phyloP scores from a whole-genome alignment of 1,140 invertebrate species.

The Drosophila tani region DNA sequence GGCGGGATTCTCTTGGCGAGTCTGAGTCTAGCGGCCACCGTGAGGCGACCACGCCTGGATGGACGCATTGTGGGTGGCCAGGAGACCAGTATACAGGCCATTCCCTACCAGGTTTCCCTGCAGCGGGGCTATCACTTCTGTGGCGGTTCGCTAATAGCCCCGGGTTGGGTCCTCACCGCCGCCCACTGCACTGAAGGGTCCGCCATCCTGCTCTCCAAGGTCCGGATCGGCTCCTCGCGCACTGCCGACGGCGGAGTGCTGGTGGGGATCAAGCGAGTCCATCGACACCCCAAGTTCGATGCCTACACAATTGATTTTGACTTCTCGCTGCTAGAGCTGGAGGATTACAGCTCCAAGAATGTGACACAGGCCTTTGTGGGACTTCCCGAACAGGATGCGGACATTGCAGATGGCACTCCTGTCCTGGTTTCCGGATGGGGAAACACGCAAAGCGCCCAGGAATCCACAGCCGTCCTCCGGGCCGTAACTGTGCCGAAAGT shows the following conservation, averaged over 20 bases:
- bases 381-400: conserved; percentile 57
- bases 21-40: background rate
- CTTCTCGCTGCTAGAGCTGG: conserved; percentile 72
- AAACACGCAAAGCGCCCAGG: conserved; percentile 61
- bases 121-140: conserved; percentile 86
- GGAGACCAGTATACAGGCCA: conserved; percentile 71
- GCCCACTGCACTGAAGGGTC: conserved; percentile 86
- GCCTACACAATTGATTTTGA: conserved; percentile 75
- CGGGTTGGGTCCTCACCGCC: conserved; percentile 85
- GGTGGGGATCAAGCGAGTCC: conserved; percentile 59
- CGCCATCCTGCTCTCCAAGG: conserved; percentile 27
- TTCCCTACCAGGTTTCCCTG: conserved; percentile 85
- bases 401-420: conserved; percentile 58
- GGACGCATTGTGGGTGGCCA: conserved; percentile 85
- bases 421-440: conserved; percentile 85
- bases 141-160: conserved; percentile 89
- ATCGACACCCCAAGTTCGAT: conserved; percentile 78
- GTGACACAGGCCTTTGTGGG: conserved; percentile 43
- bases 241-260: conserved; percentile 64
- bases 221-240: conserved; percentile 70
- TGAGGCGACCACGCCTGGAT: conserved; percentile 56
- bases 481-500: conserved; percentile 85
- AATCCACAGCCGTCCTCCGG: conserved; percentile 71
- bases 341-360: conserved; percentile 37
- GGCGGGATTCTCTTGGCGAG: conserved; percentile 8